These are phyloP conservation scores for Cyrtodaria siliqua DNA, from an alignment of 2,888 invertebrate genomes.

Conservation along the genomic window DNA sequence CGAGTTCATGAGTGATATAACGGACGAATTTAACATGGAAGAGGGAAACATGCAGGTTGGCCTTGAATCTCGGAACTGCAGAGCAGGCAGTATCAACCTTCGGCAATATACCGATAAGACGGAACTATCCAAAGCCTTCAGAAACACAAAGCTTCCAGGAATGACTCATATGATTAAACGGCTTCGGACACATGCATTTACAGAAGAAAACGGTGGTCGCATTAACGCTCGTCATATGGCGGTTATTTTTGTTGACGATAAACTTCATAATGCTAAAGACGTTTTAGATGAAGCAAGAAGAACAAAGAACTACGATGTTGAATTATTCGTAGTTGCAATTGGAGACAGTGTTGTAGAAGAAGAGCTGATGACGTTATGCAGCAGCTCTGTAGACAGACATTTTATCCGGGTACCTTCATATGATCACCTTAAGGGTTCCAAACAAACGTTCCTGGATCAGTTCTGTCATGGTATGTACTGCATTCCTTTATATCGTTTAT, in stretches of 20 bases:
- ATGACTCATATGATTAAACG: slow-evolving; percentile 63
- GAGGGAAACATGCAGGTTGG: slow-evolving; percentile 73
- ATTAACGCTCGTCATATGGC: slow-evolving; percentile 68
- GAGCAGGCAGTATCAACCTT: slow-evolving; percentile 67
- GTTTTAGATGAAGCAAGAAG: slow-evolving; percentile 54
- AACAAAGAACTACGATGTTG: slow-evolving; percentile 50
- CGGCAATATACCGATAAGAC: slow-evolving; percentile 46
- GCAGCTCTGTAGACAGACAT: slow-evolving; percentile 39
- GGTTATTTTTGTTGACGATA: slow-evolving; percentile 75
- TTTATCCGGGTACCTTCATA: slow-evolving; percentile 54
- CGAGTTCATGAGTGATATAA: slow-evolving; percentile 68
- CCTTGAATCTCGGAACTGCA: slow-evolving; percentile 71
- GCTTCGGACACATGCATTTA: slow-evolving; percentile 62
- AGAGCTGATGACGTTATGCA: slow-evolving; percentile 50
- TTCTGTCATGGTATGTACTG: slow-evolving; percentile 61
- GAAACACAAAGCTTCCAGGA: slow-evolving; percentile 33
- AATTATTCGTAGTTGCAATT: slow-evolving; percentile 64
- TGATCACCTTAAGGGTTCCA: slow-evolving; percentile 25
- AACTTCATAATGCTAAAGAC: slow-evolving; percentile 53
- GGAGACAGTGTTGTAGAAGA: slow-evolving; percentile 59
- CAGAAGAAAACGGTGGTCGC: slow-evolving; percentile 59
- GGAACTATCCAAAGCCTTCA: slow-evolving; percentile 48
- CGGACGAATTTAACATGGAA: slow-evolving; percentile 70
- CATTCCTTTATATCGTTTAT: too few species aligned
- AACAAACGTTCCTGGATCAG: slow-evolving; percentile 50